Evolutionary conservation across 2,888 invertebrate genomes (phyloP), one percentile per base, ranked within the genome.

Genomic region (Palloptera scutellata): DNA sequence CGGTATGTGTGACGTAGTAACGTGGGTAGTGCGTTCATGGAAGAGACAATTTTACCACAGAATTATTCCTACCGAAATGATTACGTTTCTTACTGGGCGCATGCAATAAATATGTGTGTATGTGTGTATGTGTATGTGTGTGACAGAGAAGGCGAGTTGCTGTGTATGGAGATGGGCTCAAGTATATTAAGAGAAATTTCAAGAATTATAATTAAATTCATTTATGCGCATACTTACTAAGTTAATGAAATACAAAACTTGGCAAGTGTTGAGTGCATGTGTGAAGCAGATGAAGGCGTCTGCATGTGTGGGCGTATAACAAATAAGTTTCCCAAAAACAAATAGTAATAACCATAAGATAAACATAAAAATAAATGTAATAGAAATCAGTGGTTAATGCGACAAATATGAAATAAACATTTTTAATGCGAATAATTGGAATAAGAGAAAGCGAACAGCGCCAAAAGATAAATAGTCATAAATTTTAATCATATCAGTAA

Each of bases 221-320:
- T 66, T 69, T 69, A 69, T 69, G 69, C 62, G 66, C 62, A 69
- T 66, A n/a, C n/a, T n/a, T n/a, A n/a, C n/a, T n/a, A n/a, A 57
- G 60, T 30, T 59, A 53, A 48, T 54, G 62, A 42, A 62, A 66
- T 54, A 17, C 30, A 40, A 40, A 58, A 40, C 59, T 15, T 17
- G 12, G 58, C 51, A 60, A 60, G 51, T 20, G 20, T n/a, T 48
- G 48, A 48, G 8, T n/a, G n/a, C n/a, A 48, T 15, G 15, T 15
- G 48, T 48, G 15, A 48, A n/a, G 48, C 4, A 15, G 3, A 15
- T 48, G 48, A 30, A 30, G 30, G 30, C 30, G 30, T 30, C 3
- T 30, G 30, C 30, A 4, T 6, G 6, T 30, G 30, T 30, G 30
- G 6, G 15, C 45, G 17, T 20, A 30, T 30, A 30, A 2, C 48